A percentile compares a stretch with the other conserved stretches of the same genome.
These are phyloP conservation scores for Microctonus hyperodae DNA, from an alignment of 2,888 invertebrate genomes.

Conservation along the genomic window DNA sequence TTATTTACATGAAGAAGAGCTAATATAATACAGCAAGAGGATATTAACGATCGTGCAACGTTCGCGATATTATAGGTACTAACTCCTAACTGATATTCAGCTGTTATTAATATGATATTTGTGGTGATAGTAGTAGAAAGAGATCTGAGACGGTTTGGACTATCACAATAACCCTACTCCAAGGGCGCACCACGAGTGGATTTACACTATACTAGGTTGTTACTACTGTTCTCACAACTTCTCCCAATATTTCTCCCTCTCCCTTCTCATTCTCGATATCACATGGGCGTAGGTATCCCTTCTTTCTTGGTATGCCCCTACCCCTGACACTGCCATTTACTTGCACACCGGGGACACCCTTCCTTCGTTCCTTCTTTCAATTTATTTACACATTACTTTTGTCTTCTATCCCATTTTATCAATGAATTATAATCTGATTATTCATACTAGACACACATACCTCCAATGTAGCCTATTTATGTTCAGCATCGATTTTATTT, in stretches of 20 bases:
- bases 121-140: too few relatives aligned
- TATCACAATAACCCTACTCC: too few relatives aligned
- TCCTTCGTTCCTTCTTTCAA: slow-evolving; percentile 38
- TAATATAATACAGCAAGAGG: too few relatives aligned
- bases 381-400: slow-evolving; percentile 20
- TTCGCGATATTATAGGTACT: too few relatives aligned
- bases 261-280: slow-evolving; percentile 38
- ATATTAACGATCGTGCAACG: too few relatives aligned
- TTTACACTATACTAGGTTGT: slow-evolving; percentile 28
- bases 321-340: slow-evolving; percentile 40
- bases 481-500: too few relatives aligned
- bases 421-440: not conserved
- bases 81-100: too few relatives aligned
- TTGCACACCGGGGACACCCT: slow-evolving; percentile 39
- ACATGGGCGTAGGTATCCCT: slow-evolving; percentile 52
- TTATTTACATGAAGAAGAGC: too few relatives aligned
- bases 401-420: not conserved
- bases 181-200: slow-evolving; percentile 25
- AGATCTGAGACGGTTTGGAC: too few relatives aligned
- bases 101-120: too few relatives aligned
- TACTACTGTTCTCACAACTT: slow-evolving; percentile 31
- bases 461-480: too few relatives aligned
- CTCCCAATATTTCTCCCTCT: slow-evolving; percentile 32
- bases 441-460: too few relatives aligned
- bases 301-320: slow-evolving; percentile 58